Evolutionary conservation across 2,113 vertebrate genomes (phyloP).

Genomic region (Zosterops hypoxanthus): DNA sequence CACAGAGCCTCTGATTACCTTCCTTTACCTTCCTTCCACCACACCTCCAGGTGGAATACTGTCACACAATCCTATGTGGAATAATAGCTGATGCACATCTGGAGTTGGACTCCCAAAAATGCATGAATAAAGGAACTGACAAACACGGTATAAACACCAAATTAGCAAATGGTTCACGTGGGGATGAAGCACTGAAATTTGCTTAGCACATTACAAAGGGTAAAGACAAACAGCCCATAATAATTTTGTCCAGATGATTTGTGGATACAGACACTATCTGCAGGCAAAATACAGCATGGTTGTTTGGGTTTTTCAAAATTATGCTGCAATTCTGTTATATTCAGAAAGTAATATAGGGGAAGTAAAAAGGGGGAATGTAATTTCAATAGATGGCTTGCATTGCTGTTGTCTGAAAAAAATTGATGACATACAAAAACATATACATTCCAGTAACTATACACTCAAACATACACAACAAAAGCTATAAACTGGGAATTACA

Average conservation of each 20-base stretch:
- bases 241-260: neutral
- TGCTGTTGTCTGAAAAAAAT: neutral
- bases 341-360: too few relatives aligned
- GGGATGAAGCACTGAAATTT: neutral
- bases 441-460: neutral
- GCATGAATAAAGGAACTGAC: neutral
- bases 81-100: neutral
- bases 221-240: conserved; percentile 5
- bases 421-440: neutral
- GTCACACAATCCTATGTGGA: neutral
- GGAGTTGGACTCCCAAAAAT: neutral
- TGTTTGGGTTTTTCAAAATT: neutral
- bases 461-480: neutral
- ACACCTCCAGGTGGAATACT: accelerated
- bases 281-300: neutral
- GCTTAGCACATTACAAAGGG: neutral
- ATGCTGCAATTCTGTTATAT: neutral
- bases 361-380: too few relatives aligned
- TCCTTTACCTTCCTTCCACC: neutral
- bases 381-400: too few relatives aligned
- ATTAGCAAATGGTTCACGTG: neutral
- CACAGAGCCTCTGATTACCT: neutral
- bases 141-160: neutral
- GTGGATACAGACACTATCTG: neutral
- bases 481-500: neutral